A percentile compares a stretch with the other conserved stretches of the same genome.
phyloP scores from a whole-genome alignment of 2,888 invertebrate genomes.

The Drosophila lacicola region DNA sequence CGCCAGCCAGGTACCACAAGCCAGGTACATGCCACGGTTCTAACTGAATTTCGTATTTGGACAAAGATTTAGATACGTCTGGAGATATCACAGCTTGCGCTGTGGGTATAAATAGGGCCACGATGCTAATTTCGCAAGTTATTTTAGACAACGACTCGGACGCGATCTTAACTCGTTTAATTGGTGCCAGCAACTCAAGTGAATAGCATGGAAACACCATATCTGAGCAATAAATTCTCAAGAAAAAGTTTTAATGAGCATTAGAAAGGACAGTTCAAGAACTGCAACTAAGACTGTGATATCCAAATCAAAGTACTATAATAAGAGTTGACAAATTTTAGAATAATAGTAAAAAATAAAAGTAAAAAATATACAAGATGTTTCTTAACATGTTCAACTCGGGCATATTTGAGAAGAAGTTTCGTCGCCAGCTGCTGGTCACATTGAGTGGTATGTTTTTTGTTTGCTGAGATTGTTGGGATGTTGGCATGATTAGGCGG shows the following conservation, averaged over 20 bases:
- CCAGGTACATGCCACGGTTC: slow-evolving; percentile 4
- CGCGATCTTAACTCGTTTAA: not conserved
- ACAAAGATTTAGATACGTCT: slow-evolving; percentile 56
- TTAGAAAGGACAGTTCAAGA: not conserved
- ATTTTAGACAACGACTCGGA: slow-evolving; percentile 23
- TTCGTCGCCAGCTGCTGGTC: slow-evolving; percentile 70
- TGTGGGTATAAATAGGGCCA: slow-evolving; percentile 47
- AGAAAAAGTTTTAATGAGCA: slow-evolving; percentile 32
- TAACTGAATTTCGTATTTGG: slow-evolving; percentile 50
- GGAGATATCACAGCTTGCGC: slow-evolving; percentile 5
- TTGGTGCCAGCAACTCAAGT: not conserved
- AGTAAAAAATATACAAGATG: slow-evolving; percentile 39
- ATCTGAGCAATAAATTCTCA: slow-evolving; percentile 21
- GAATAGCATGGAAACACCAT: slow-evolving; percentile 61
- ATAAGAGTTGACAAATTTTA: not conserved
- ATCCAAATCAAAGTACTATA: slow-evolving; percentile 5
- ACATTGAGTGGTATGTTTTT: slow-evolving; percentile 71
- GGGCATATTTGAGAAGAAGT: slow-evolving; percentile 68
- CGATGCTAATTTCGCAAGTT: slow-evolving; percentile 45
- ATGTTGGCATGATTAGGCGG: not conserved
- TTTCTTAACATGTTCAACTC: slow-evolving; percentile 51
- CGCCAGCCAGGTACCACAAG: not conserved
- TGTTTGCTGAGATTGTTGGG: not conserved
- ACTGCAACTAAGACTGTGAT: slow-evolving; percentile 54
- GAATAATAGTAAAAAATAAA: not conserved